These are phyloP conservation scores for Entomobrya multifasciata DNA, from an alignment of 2,888 invertebrate genomes.

Conservation along the genomic window DNA sequence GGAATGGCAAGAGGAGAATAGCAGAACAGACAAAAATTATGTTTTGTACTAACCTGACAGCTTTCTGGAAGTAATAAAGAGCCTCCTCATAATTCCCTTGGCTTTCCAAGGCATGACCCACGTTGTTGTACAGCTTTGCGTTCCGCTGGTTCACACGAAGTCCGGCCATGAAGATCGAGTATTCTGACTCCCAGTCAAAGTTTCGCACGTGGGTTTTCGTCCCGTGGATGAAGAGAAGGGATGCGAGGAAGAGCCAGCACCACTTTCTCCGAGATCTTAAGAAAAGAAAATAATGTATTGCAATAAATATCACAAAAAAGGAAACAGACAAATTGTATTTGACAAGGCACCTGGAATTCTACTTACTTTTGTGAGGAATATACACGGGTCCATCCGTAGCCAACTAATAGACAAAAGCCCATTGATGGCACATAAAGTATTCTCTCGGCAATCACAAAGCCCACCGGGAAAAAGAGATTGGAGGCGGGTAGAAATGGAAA, in stretches of 20 bases:
- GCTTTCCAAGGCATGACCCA: constrained; percentile 96
- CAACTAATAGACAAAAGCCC: constrained; percentile 96
- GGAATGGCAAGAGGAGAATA: not conserved
- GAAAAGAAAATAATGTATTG: not conserved
- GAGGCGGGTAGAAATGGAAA: constrained; percentile 97
- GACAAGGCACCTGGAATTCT: not conserved
- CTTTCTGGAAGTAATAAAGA: constrained; percentile 93
- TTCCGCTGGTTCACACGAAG: constrained; percentile 92
- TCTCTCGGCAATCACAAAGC: constrained; percentile 97
- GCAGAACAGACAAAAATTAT: constrained; percentile 18
- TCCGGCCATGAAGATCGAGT: constrained; percentile 96
- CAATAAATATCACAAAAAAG: not conserved
- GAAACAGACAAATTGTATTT: not conserved
- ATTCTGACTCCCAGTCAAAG: constrained; percentile 96
- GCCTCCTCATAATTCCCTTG: constrained; percentile 88
- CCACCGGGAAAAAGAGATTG: constrained; percentile 98
- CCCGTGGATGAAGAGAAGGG: constrained; percentile 89
- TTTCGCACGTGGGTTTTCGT: constrained; percentile 93
- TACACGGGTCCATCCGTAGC: constrained; percentile 89
- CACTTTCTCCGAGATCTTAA: constrained; percentile 82
- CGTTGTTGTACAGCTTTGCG: constrained; percentile 98
- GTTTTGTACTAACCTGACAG: constrained; percentile 85
- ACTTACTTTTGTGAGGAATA: constrained; percentile 85
- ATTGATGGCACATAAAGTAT: constrained; percentile 98
- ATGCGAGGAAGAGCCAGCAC: constrained; percentile 85